Evolutionary conservation across 2,113 vertebrate genomes (phyloP).

Genomic region (Rafetus swinhoei): DNA sequence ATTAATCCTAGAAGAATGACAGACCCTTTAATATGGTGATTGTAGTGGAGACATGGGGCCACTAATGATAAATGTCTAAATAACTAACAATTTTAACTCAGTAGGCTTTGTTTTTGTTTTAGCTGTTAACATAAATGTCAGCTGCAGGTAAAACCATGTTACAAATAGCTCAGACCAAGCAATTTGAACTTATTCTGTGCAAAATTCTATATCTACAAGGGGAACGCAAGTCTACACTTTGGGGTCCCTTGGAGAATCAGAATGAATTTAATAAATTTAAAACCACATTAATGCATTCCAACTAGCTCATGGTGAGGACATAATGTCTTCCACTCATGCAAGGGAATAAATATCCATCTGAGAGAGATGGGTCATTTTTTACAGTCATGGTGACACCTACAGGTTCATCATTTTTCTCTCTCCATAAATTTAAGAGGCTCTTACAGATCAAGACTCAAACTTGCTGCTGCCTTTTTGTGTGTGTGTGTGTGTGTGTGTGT

Average conservation of each 20-base stretch:
- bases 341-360: accelerated
- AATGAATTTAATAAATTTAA: neutral
- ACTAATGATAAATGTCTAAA: neutral
- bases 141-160: neutral
- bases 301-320: neutral
- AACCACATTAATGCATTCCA: neutral
- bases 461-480: neutral
- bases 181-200: neutral
- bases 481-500: no score
- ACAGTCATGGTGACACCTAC: neutral
- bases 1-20: neutral
- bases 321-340: accelerated
- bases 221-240: neutral
- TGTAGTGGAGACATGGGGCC: neutral
- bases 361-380: conserved; percentile 32
- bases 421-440: neutral
- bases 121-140: neutral
- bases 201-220: neutral
- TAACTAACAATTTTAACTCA: neutral
- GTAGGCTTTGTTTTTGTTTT: neutral
- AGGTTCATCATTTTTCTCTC: neutral
- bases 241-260: neutral
- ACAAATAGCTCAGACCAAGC: neutral
- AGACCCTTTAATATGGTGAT: neutral
- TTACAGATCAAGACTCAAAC: conserved; percentile 12